Percentiles rank a stretch among this genome's conserved stretches.
Evolutionary conservation across 2,888 invertebrate genomes (phyloP).

Genomic region (Parnassius glacialis): DNA sequence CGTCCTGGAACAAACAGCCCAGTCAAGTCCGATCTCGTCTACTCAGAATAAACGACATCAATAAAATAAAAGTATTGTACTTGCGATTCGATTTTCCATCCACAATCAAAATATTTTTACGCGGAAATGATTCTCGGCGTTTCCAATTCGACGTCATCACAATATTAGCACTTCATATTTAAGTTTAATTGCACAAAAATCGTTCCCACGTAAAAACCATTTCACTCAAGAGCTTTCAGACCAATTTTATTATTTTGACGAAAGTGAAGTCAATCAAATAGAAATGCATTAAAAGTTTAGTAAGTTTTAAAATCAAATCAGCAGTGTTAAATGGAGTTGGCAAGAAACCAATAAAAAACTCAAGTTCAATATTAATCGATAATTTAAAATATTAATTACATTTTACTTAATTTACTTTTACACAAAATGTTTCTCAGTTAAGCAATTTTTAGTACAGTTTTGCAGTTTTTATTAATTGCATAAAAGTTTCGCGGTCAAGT

Average conservation of each 20-base stretch:
- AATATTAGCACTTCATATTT: constrained; percentile 66
- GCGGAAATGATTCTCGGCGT: constrained; percentile 82
- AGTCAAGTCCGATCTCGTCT: constrained; percentile 40
- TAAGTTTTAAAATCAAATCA: constrained; percentile 5
- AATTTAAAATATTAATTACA: background rate
- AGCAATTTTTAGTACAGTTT: background rate
- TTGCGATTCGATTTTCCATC: constrained; percentile 80
- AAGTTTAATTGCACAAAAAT: constrained; percentile 76
- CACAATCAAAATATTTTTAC: constrained; percentile 80
- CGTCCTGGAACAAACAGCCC: constrained; percentile 71
- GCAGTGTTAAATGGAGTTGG: constrained; percentile 16
- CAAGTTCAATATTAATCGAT: background rate
- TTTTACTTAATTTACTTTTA: background rate
- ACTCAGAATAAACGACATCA: constrained; percentile 42
- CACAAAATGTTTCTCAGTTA: background rate
- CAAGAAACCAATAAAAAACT: constrained; percentile 14
- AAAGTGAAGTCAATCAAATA: constrained; percentile 37
- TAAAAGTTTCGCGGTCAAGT: constrained; percentile 21
- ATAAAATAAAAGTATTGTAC: constrained; percentile 59
- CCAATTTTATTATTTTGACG: constrained; percentile 60
- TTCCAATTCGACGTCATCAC: constrained; percentile 72
- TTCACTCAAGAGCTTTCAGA: constrained; percentile 81
- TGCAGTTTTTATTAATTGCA: constrained; percentile 2
- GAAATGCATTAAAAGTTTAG: constrained; percentile 33
- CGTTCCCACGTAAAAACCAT: constrained; percentile 82